Evolutionary conservation across 1,140 invertebrate species (phyloP).

Genomic region (Pseudomyrmex pallidus): DNA sequence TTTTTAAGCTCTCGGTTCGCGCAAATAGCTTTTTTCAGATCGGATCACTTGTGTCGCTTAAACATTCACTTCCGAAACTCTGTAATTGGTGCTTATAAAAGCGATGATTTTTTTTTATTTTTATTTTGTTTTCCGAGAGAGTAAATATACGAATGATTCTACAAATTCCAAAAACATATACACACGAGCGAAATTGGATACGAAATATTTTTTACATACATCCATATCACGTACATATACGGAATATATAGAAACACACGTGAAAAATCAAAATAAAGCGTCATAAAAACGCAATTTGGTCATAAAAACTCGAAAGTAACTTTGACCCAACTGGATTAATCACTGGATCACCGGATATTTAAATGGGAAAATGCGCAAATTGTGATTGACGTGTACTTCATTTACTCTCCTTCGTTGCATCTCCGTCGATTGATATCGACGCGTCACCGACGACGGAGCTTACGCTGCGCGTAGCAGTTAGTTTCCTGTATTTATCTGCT

Average conservation of each 20-base stretch:
- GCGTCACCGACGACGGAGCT: conserved; percentile 11
- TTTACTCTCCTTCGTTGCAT: background rate
- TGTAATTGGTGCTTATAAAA: background rate
- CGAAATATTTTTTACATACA: background rate
- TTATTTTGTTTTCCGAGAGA: no score
- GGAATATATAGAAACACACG: no score
- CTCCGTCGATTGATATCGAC: conserved; percentile 35
- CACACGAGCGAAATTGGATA: background rate
- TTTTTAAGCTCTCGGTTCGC: background rate
- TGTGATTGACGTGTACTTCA: conserved; percentile 8
- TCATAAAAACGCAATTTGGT: background rate
- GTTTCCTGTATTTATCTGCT: conserved; percentile 35
- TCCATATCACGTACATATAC: background rate
- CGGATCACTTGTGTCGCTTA: background rate
- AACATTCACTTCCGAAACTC: background rate
- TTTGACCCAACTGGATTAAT: background rate
- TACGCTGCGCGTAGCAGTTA: conserved; percentile 28
- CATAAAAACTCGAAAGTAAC: background rate
- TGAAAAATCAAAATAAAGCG: conserved; percentile 1
- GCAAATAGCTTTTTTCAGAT: background rate
- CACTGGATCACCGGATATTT: conserved; percentile 1
- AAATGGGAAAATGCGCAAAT: background rate
- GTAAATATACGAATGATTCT: background rate
- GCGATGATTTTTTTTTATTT: no score
- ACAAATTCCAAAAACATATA: background rate